Percentiles rank a stretch among this genome's conserved stretches.
Conservation (phyloP, 92 coral and sea anemone species). For the Actinernus sp. region DNA sequence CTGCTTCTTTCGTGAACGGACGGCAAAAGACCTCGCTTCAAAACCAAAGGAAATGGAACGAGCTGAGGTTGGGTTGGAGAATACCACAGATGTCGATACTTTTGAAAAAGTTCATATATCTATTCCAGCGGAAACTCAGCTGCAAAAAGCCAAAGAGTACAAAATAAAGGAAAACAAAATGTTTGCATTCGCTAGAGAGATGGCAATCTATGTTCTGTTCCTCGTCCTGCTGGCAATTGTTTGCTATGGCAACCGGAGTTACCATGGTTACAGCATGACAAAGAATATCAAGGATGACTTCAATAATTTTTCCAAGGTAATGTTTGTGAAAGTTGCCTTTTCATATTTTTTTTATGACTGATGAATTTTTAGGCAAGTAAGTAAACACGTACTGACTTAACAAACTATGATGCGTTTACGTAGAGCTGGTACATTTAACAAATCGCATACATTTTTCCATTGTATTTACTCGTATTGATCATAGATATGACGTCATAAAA, state of each 20-base stretch:
- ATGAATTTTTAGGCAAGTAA: too few species aligned
- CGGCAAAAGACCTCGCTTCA: neutral
- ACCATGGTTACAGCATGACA: conserved; percentile 77
- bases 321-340: too few species aligned
- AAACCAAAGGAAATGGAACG: neutral
- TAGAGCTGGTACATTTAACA: too few species aligned
- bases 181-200: conserved; percentile 69
- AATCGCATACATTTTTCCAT: too few species aligned
- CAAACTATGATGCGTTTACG: too few species aligned
- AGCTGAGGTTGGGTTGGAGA: too few species aligned
- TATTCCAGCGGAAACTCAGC: conserved; percentile 40
- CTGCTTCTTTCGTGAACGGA: conserved; percentile 21
- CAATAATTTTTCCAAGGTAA: conserved; percentile 60
- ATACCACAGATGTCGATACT: too few species aligned
- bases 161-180: conserved; percentile 72
- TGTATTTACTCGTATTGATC: too few species aligned
- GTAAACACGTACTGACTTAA: too few species aligned
- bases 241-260: conserved; percentile 79
- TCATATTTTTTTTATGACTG: too few species aligned
- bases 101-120: too few species aligned
- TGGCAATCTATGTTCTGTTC: conserved; percentile 45
- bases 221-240: conserved; percentile 58
- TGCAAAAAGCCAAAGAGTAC: conserved; percentile 60
- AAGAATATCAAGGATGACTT: conserved; percentile 57
- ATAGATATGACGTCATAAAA: too few species aligned